phyloP scores from a whole-genome alignment of 2,888 invertebrate species.

The Patella pellucida region DNA sequence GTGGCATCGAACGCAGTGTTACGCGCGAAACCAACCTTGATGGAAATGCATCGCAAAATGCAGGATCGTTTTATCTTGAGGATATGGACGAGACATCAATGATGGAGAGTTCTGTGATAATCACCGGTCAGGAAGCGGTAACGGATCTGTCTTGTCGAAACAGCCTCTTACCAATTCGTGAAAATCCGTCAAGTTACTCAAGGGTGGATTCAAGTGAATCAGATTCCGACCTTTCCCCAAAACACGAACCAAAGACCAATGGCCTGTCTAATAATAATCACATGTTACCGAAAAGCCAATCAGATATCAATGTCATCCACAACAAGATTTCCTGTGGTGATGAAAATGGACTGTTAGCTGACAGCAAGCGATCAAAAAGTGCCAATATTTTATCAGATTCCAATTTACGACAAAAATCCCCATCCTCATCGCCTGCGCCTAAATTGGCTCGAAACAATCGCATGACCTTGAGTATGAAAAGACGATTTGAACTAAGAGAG shows the following conservation, averaged over 20 bases:
- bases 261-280: constrained; percentile 7
- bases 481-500: constrained; percentile 66
- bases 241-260: not conserved
- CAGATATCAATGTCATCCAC: constrained; percentile 13
- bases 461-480: constrained; percentile 50
- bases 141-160: not conserved
- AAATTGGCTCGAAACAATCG: constrained; percentile 30
- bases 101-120: not conserved
- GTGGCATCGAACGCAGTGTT: not conserved
- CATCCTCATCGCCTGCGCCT: constrained; percentile 23
- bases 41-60: not conserved
- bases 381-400: constrained; percentile 32
- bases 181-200: not conserved
- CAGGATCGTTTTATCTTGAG: not conserved
- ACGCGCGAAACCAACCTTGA: not conserved
- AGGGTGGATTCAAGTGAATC: not conserved
- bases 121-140: not conserved
- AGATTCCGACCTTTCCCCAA: not conserved
- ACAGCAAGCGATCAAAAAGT: constrained; percentile 34
- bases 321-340: not conserved
- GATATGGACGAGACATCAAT: not conserved
- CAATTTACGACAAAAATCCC: constrained; percentile 9
- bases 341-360: constrained; percentile 2
- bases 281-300: constrained; percentile 12
- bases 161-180: not conserved